Evolutionary conservation across 1,140 invertebrate species (phyloP).

Genomic region (Apis dorsata): DNA sequence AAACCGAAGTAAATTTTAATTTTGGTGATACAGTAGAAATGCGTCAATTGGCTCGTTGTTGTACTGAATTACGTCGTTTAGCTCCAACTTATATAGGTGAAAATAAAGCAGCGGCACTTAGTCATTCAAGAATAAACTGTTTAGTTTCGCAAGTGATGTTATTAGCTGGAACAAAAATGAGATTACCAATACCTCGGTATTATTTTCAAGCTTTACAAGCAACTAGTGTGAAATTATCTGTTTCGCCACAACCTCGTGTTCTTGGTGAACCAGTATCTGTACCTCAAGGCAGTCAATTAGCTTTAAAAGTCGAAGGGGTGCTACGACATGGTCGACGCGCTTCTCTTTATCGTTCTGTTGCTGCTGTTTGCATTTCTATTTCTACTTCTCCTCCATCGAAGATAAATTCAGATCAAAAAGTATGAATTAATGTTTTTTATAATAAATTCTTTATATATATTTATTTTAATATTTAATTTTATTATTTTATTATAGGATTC

Average conservation of each 20-base stretch:
- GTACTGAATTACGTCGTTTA: slow-evolving; percentile 80
- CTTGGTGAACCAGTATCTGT: slow-evolving; percentile 89
- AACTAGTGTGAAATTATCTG: slow-evolving; percentile 89
- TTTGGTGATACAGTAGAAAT: slow-evolving; percentile 80
- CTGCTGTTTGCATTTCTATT: slow-evolving; percentile 86
- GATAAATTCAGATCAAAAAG: slow-evolving; percentile 79
- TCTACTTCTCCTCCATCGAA: slow-evolving; percentile 83
- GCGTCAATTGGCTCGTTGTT: slow-evolving; percentile 79
- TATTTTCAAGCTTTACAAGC: slow-evolving; percentile 94
- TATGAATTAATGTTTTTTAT: slow-evolving; percentile 38
- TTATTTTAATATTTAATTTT: background rate
- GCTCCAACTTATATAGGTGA: slow-evolving; percentile 75
- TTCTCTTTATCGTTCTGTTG: slow-evolving; percentile 85
- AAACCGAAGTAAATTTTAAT: slow-evolving; percentile 79
- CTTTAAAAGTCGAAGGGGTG: slow-evolving; percentile 93
- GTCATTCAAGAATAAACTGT: slow-evolving; percentile 81
- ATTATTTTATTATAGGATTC: slow-evolving; percentile 63
- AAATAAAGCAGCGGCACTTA: slow-evolving; percentile 74
- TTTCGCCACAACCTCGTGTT: slow-evolving; percentile 90
- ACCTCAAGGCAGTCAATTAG: slow-evolving; percentile 88
- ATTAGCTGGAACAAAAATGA: slow-evolving; percentile 83
- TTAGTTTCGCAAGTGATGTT: slow-evolving; percentile 85
- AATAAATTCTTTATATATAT: background rate
- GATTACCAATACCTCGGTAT: slow-evolving; percentile 88
- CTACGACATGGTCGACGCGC: slow-evolving; percentile 86